Conservation (phyloP, 2,113 vertebrate species). For the Alexandromys fortis region DNA sequence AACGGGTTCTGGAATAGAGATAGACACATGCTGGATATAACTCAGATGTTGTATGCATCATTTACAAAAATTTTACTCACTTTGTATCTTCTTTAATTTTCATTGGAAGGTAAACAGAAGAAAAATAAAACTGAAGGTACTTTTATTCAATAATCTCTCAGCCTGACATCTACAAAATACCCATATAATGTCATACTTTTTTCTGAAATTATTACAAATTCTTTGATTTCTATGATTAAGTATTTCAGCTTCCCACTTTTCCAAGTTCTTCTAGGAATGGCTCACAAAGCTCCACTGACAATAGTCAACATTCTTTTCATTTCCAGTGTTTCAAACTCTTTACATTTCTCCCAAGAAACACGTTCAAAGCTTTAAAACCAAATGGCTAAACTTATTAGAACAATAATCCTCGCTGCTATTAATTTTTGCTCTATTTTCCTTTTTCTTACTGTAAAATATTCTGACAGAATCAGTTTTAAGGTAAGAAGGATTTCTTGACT, state of each 20-base stretch:
- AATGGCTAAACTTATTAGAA: background rate
- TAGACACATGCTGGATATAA: background rate
- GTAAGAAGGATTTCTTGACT: background rate
- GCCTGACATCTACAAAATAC: background rate
- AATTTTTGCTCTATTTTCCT: too few species aligned
- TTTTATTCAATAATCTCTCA: background rate
- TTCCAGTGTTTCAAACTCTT: background rate
- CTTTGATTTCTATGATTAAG: background rate
- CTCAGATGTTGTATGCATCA: background rate
- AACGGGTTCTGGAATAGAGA: background rate
- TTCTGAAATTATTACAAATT: background rate
- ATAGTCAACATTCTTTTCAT: background rate
- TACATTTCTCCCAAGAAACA: background rate
- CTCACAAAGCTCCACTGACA: background rate
- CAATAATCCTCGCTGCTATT: background rate
- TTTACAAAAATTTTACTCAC: background rate
- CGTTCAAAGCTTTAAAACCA: background rate
- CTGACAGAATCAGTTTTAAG: background rate
- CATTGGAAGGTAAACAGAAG: background rate
- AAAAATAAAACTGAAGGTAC: background rate
- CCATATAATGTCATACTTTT: background rate
- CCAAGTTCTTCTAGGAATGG: background rate
- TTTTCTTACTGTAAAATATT: background rate
- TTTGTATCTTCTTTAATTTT: background rate
- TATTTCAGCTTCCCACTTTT: background rate